These are phyloP conservation scores for Protonibea diacanthus DNA, from an alignment of 2,797 vertebrate species.

Conservation along the genomic window DNA sequence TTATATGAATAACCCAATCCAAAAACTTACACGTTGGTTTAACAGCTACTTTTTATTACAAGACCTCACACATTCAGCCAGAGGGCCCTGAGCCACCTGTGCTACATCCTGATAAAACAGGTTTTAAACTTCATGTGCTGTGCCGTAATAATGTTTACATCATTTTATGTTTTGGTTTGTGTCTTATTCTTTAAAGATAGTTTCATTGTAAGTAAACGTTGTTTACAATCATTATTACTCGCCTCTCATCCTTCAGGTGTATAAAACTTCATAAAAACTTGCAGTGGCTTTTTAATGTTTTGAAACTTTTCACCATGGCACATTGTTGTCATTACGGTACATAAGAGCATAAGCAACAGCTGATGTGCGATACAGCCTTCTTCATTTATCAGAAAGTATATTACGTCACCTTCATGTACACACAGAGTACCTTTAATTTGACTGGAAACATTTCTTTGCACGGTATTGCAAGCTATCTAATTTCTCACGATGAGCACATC, in stretches of 20 bases:
- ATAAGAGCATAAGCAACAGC: background rate
- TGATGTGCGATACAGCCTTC: background rate
- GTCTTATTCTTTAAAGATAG: background rate
- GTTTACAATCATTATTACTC: background rate
- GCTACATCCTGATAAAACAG: conserved; percentile 43
- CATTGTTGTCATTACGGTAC: background rate
- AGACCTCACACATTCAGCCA: conserved; percentile 69
- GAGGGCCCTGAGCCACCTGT: conserved; percentile 63
- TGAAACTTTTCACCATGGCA: background rate
- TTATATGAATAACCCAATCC: conserved; percentile 15
- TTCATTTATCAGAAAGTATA: background rate
- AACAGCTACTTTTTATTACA: conserved; percentile 54
- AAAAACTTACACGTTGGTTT: conserved; percentile 30
- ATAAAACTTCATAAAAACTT: background rate
- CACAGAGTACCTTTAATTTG: background rate
- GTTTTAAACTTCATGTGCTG: conserved; percentile 40
- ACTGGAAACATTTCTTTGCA: background rate
- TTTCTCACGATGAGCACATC: background rate
- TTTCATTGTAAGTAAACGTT: background rate
- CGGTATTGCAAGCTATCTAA: background rate
- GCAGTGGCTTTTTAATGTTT: background rate
- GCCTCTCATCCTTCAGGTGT: background rate
- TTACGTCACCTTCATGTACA: background rate
- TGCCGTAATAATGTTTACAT: background rate
- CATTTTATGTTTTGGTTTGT: background rate